Evolutionary conservation across 2,888 invertebrate species (phyloP).

Genomic region (Zygothrica quintamaculata): DNA sequence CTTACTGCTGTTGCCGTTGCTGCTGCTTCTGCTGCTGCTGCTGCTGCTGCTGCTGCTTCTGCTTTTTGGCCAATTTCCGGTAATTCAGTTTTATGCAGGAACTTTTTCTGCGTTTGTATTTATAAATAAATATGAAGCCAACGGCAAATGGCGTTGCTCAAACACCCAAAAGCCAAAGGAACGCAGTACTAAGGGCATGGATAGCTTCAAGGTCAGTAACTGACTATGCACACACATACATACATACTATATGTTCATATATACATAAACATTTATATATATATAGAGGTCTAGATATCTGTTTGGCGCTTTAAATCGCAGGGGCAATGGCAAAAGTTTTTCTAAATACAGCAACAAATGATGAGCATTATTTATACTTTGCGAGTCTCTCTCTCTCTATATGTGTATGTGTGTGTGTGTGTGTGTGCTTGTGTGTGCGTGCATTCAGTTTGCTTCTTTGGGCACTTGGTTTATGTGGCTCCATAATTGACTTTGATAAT

Average conservation of each 20-base stretch:
- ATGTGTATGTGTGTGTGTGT: slow-evolving; percentile 1
- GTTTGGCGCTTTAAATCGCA: slow-evolving; percentile 51
- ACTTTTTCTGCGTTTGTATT: slow-evolving; percentile 75
- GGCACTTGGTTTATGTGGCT: slow-evolving; percentile 59
- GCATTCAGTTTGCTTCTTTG: slow-evolving; percentile 24
- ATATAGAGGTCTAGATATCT: slow-evolving; percentile 5
- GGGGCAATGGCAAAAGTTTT: slow-evolving; percentile 52
- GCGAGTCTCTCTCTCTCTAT: slow-evolving; percentile 6
- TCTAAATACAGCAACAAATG: slow-evolving; percentile 48
- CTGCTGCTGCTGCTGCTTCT: slow-evolving; percentile 42
- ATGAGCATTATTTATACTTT: slow-evolving; percentile 56
- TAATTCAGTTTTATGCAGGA: slow-evolving; percentile 81
- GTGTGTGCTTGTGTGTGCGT: slow-evolving; percentile 8
- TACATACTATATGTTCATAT: slow-evolving; percentile 15
- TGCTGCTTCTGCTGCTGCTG: slow-evolving; percentile 25
- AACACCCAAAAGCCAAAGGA: slow-evolving; percentile 21
- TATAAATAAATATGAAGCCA: slow-evolving; percentile 75
- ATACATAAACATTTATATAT: slow-evolving; percentile 5
- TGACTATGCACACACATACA: not conserved
- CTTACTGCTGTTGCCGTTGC: slow-evolving; percentile 33
- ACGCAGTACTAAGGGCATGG: slow-evolving; percentile 25
- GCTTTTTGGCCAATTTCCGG: slow-evolving; percentile 79
- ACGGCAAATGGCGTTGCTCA: slow-evolving; percentile 42
- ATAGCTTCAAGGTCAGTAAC: slow-evolving; percentile 48
- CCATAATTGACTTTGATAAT: slow-evolving; percentile 81